phyloP scores from a whole-genome alignment of 2,113 vertebrate species.

The Lophura nycthemera region DNA sequence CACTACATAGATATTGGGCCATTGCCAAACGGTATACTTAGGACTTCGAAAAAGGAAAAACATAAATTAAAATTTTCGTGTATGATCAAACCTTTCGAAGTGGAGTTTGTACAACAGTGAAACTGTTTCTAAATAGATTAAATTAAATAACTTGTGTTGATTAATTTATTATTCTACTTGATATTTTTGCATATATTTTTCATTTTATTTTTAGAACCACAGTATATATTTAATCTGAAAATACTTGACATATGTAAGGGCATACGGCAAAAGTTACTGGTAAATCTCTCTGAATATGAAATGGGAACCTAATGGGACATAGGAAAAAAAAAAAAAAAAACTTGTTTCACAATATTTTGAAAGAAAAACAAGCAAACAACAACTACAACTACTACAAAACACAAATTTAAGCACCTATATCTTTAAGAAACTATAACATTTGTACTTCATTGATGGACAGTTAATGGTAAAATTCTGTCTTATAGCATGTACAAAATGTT shows the following conservation, averaged over 20 bases:
- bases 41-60: neutral
- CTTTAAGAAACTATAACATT: neutral
- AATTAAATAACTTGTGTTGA: neutral
- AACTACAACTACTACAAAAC: neutral
- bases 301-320: neutral
- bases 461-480: neutral
- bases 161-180: neutral
- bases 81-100: neutral
- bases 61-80: neutral
- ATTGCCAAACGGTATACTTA: neutral
- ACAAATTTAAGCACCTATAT: neutral
- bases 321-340: neutral
- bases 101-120: neutral
- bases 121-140: neutral
- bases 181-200: neutral
- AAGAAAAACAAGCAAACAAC: neutral
- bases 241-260: neutral
- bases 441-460: neutral
- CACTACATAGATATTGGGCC: neutral
- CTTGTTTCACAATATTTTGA: neutral
- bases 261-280: neutral
- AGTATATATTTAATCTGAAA: neutral
- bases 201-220: neutral
- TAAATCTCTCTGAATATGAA: neutral
- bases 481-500: neutral